Conservation (phyloP, 1,140 invertebrate species). For the Eupeodes corollae region DNA sequence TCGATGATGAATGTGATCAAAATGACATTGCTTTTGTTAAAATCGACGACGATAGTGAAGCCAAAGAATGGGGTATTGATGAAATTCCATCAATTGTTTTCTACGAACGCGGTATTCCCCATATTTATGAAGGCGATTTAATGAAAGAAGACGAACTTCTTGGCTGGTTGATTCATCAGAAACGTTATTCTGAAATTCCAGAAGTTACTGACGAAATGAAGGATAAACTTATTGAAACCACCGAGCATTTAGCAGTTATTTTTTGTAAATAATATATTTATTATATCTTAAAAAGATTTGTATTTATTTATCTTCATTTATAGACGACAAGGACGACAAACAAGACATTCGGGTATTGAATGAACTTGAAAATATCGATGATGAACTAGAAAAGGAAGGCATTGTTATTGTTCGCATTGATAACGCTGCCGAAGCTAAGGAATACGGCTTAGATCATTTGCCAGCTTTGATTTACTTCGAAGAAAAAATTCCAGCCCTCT, state of each 20-base stretch:
- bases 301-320: neutral
- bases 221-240: constrained; percentile 74
- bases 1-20: constrained; percentile 87
- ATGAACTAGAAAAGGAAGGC: constrained; percentile 79
- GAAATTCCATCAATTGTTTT: constrained; percentile 66
- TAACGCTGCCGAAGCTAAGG: constrained; percentile 76
- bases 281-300: neutral
- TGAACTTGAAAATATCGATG: constrained; percentile 86
- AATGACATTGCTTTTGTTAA: constrained; percentile 89
- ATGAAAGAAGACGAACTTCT: constrained; percentile 82
- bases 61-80: constrained; percentile 81
- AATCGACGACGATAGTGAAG: constrained; percentile 78
- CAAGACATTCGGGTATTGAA: constrained; percentile 78
- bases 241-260: constrained; percentile 68
- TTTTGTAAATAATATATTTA: constrained; percentile 57
- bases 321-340: constrained; percentile 83
- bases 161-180: constrained; percentile 81
- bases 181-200: constrained; percentile 80
- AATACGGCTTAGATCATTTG: constrained; percentile 81
- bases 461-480: constrained; percentile 85
- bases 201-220: constrained; percentile 90
- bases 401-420: constrained; percentile 84
- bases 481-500: constrained; percentile 81
- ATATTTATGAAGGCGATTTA: constrained; percentile 82
- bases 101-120: constrained; percentile 79